A percentile compares a stretch with the other conserved stretches of the same genome.
These are phyloP conservation scores for Perdita meconis DNA, from an alignment of 2,888 invertebrate species.

Conservation along the genomic window DNA sequence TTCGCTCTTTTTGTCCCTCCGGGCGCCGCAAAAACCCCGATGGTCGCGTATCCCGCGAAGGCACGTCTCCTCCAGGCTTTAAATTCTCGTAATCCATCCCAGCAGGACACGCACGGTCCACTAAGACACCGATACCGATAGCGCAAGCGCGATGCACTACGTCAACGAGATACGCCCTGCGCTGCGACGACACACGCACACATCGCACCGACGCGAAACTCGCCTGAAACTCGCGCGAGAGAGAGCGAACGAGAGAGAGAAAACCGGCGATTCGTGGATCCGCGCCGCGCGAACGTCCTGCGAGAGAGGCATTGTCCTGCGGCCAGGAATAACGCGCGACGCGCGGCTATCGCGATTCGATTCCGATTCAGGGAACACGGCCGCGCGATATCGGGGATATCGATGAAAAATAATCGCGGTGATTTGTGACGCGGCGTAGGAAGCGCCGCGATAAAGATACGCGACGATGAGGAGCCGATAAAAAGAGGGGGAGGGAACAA, in stretches of 20 bases:
- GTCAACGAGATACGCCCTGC: constrained; percentile 73
- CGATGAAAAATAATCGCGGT: constrained; percentile 69
- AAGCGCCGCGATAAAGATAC: constrained; percentile 63
- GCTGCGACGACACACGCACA: constrained; percentile 29
- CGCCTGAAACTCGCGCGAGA: constrained; percentile 6
- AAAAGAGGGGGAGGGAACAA: constrained; percentile 24
- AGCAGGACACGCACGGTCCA: constrained; percentile 51
- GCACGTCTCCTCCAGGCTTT: constrained; percentile 53
- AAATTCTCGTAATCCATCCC: constrained; percentile 69
- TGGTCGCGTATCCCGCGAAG: constrained; percentile 41
- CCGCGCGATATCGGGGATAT: constrained; percentile 63
- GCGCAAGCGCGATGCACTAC: constrained; percentile 70
- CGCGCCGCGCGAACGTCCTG: constrained; percentile 57
- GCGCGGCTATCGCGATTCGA: constrained; percentile 66
- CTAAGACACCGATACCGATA: constrained; percentile 67
- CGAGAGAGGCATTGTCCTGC: constrained; percentile 66
- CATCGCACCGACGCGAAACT: constrained; percentile 12
- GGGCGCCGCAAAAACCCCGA: not conserved
- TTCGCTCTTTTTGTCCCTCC: not conserved
- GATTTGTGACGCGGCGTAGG: constrained; percentile 64
- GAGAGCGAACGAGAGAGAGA: too few species aligned
- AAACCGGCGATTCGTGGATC: constrained; percentile 55
- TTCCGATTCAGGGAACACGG: constrained; percentile 66
- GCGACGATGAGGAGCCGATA: constrained; percentile 62
- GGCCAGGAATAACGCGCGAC: constrained; percentile 63